Percentiles rank a stretch among this genome's conserved stretches.
These are phyloP conservation scores for Hymenopus coronatus DNA, from an alignment of 2,888 invertebrate genomes.

Conservation along the genomic window DNA sequence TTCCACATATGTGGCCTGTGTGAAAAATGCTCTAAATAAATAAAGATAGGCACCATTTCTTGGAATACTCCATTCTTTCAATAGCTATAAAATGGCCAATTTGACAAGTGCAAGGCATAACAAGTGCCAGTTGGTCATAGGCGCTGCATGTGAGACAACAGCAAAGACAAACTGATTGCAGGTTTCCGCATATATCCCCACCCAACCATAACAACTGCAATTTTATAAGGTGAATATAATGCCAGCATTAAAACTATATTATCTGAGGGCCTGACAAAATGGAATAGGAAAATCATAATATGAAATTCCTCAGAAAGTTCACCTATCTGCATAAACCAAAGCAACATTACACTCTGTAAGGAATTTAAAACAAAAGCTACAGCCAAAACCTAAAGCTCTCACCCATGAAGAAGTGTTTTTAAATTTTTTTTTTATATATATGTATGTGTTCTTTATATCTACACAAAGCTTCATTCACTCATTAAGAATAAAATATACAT, in stretches of 20 bases:
- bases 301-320: no score
- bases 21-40: background rate
- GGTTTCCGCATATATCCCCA: background rate
- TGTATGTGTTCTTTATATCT: constrained; percentile 3
- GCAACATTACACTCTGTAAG: background rate
- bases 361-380: constrained; percentile 26
- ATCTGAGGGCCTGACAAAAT: constrained; percentile 7
- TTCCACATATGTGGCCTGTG: no score
- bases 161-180: background rate
- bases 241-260: background rate
- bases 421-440: background rate
- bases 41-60: background rate
- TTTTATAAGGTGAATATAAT: background rate
- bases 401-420: constrained; percentile 13
- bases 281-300: background rate
- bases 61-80: background rate
- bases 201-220: background rate
- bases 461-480: constrained; percentile 14
- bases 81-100: background rate
- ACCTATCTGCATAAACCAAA: background rate
- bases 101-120: background rate
- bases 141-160: background rate
- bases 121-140: background rate
- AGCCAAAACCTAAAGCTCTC: constrained; percentile 25
- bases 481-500: constrained; percentile 13